These are phyloP conservation scores for Neolamprologus kungweensis DNA, from an alignment of 2,113 vertebrate genomes.

Conservation along the genomic window DNA sequence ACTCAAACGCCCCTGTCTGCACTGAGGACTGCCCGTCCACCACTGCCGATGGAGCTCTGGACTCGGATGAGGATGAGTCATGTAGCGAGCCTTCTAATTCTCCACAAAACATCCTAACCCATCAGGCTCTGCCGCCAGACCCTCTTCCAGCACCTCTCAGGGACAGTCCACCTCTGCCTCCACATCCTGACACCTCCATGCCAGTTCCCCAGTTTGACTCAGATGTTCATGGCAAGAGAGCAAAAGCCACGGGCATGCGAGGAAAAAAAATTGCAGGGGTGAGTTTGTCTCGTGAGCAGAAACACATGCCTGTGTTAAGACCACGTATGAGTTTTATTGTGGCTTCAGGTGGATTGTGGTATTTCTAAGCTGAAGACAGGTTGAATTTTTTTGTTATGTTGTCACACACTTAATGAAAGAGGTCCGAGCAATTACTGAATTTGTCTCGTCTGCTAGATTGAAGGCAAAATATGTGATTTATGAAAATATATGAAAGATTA, in stretches of 20 bases:
- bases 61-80: slow-evolving; percentile 81
- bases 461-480: neutral
- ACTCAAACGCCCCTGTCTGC: slow-evolving; percentile 74
- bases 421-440: neutral
- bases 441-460: neutral
- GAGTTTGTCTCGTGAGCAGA: slow-evolving; percentile 37
- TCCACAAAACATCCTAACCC: slow-evolving; percentile 35
- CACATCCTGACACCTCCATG: slow-evolving; percentile 84
- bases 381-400: neutral
- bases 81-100: slow-evolving; percentile 64
- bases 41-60: slow-evolving; percentile 74
- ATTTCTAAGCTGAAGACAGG: neutral
- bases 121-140: slow-evolving; percentile 65
- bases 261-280: slow-evolving; percentile 59
- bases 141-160: slow-evolving; percentile 77
- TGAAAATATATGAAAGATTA: neutral
- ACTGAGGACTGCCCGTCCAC: slow-evolving; percentile 79
- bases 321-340: neutral
- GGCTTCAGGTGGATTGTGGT: neutral
- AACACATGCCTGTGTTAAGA: neutral
- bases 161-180: slow-evolving; percentile 79
- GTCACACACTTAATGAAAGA: neutral
- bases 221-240: slow-evolving; percentile 49
- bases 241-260: slow-evolving; percentile 36
- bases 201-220: slow-evolving; percentile 78